These are phyloP conservation scores for Caenorhabditis macrosperma DNA, from an alignment of 2,888 invertebrate species.

Conservation along the genomic window DNA sequence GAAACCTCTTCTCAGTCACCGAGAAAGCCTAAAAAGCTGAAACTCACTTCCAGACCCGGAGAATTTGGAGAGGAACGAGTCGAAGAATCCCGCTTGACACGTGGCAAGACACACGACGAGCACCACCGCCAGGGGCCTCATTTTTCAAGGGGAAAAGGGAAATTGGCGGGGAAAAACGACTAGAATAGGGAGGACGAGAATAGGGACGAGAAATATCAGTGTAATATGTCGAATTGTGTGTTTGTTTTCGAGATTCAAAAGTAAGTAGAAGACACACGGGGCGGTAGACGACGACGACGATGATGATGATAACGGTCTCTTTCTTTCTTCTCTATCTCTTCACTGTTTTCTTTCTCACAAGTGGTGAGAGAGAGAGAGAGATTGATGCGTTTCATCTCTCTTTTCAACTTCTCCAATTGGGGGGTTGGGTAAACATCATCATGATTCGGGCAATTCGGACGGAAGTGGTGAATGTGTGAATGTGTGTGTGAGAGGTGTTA, in stretches of 20 bases:
- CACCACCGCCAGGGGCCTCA: conserved; percentile 10
- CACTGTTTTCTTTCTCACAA: not conserved
- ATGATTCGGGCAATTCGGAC: conserved; percentile 43
- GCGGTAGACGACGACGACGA: not conserved
- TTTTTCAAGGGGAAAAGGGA: conserved; percentile 1
- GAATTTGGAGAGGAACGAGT: conserved; percentile 46
- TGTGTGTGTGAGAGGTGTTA: conserved; percentile 6
- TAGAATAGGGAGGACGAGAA: not conserved
- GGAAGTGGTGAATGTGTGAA: conserved; percentile 28
- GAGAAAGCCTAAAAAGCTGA: not conserved
- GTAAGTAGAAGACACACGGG: not conserved
- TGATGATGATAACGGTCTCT: too few relatives aligned
- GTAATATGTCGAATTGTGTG: conserved; percentile 16
- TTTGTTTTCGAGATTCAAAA: not conserved
- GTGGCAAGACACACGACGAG: conserved; percentile 11
- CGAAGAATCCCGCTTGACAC: conserved; percentile 53
- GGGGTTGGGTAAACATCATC: conserved; percentile 16
- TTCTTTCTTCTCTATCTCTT: not conserved
- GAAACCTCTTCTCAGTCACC: not conserved
- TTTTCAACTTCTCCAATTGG: conserved; percentile 22
- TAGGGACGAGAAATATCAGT: not conserved
- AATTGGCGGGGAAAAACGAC: not conserved
- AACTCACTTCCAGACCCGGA: conserved; percentile 16
- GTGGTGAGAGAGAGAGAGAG: not conserved
- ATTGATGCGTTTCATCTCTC: conserved; percentile 21